Base-by-base conservation (phyloP, 2,888 invertebrate species). In the Philonicus albiceps region DNA sequence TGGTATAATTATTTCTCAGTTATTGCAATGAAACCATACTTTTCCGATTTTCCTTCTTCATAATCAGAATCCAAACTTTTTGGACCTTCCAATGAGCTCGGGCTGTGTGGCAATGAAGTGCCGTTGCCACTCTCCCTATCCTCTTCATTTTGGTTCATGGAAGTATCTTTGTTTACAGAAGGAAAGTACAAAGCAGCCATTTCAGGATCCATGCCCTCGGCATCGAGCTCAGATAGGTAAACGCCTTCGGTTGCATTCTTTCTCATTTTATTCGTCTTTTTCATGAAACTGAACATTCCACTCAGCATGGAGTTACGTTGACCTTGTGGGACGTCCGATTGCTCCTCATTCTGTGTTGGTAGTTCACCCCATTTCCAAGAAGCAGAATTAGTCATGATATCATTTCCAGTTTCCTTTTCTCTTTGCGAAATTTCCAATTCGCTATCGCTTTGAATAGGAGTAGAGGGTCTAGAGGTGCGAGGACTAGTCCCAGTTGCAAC, bases 101-200 rank as follows among this genome's bases (percentile, higher is more conserved):
- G 97, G 80, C 98, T 98, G 91, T 98, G 98, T 8, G 98, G 97
- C 89, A 99, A 93, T 84, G 98, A 98, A 55, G 98, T 97, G 72
- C 99, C 99, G 92, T 98, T 98, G 88, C 99, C 99, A 88, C 98
- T 98, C 93, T 99, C 98, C 89, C 96, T 96, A 93, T 99, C 99
- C 91, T 97, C 97, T 89, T 98, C 98, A 88, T 96, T 89, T 19
- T 72, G 31, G 73, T 87, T 88, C 55, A 87, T 49, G n/a, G 86
- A 81, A 22, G 87, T 40, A 5, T 88, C 84, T n/a, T 88, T 88
- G 11, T 88, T 88, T 3, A 90, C 89, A 19, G 94, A 92, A 90
- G 97, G 95, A 93, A 99, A 95, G 93, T 98, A 97, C 90, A 98
- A 94, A 90, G 97, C 95, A 89, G 97, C 96, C 88, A 97, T 95